Percentiles rank a stretch among this genome's conserved stretches.
Conservation (phyloP, 1,140 invertebrate genomes). For the Temnothorax curvispinosus region DNA sequence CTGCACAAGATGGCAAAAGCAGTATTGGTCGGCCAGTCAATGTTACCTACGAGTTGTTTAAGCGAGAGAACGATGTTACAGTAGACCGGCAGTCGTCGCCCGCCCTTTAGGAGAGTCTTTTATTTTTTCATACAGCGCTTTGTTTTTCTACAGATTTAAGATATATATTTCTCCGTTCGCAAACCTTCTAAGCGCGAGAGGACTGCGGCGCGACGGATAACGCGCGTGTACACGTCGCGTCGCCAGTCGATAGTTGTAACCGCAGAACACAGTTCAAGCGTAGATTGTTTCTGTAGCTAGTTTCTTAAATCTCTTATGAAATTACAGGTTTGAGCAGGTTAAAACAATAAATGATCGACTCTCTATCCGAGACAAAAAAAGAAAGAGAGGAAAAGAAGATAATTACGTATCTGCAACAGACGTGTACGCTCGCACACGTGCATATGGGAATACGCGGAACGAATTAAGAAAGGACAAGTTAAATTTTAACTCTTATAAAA, state of each 20-base stretch:
- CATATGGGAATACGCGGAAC: not conserved
- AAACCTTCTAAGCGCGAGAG: constrained; percentile 36
- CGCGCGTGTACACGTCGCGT: not conserved
- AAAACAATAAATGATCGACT: constrained; percentile 70
- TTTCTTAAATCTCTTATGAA: constrained; percentile 81
- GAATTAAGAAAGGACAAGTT: not conserved
- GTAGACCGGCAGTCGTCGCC: constrained; percentile 60
- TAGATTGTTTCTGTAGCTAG: constrained; percentile 75
- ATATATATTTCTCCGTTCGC: constrained; percentile 65
- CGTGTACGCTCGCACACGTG: not conserved
- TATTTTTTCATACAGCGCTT: constrained; percentile 64
- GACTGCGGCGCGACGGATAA: not conserved
- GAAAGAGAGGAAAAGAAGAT: constrained; percentile 31
- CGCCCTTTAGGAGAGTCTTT: constrained; percentile 62
- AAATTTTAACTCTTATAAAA: not conserved
- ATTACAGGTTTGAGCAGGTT: constrained; percentile 78
- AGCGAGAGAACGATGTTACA: constrained; percentile 34
- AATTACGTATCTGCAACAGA: constrained; percentile 42
- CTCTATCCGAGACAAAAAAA: constrained; percentile 35
- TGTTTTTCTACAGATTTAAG: constrained; percentile 74
- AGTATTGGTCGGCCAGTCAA: constrained; percentile 74
- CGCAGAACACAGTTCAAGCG: constrained; percentile 58
- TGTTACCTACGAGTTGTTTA: constrained; percentile 80
- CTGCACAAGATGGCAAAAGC: constrained; percentile 63
- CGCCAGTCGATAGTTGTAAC: constrained; percentile 65